Evolutionary conservation across 2,888 invertebrate genomes (phyloP), one percentile per base, ranked within the genome.

Genomic region (Masnerella sp.): DNA sequence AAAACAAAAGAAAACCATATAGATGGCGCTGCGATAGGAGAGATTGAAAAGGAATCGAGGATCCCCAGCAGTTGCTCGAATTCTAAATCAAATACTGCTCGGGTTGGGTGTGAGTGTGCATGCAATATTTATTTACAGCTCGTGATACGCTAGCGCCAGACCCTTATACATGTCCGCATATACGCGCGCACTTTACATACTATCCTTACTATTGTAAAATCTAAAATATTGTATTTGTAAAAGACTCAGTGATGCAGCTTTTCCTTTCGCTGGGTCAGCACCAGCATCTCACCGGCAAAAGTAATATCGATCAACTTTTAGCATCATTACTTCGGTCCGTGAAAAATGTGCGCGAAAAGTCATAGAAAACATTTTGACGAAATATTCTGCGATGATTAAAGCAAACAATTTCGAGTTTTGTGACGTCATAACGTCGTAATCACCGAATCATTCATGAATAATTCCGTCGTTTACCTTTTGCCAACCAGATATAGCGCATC

Each of bases 181-280:
- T 54, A 54, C 38, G 65, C 32, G 67, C 73, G 58, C 80, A 82
- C 78, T 84, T 84, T 84, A 81, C 85, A 83, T 85, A 84, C 84
- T 83, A 82, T 82, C 83, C 82, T 84, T 82, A 80, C 82, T 78
- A 82, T 84, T 85, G 83, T 84, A 84, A 83, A 83, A 85, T 82
- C 82, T 80, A 83, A 85, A 85, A 80, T 78, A 81, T 79, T 74
- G 78, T 77, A 75, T 77, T 69, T 51, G 68, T 76, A 76, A 76
- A 75, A 78, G 82, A 77, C 76, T 61, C 78, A 80, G 80, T 80
- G 81, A 82, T 82, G 81, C 80, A 83, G 81, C 83, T 82, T 80
- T 83, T 81, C 78, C 81, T 79, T 78, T 74, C 78, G 77, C 69
- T 75, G 78, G 70, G 78, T 71, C 71, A 71, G 58, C 56, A 47